Evolutionary conservation across 2,888 invertebrate genomes (phyloP), one percentile per base, ranked within the genome.

Genomic region (Agrochola circellaris): DNA sequence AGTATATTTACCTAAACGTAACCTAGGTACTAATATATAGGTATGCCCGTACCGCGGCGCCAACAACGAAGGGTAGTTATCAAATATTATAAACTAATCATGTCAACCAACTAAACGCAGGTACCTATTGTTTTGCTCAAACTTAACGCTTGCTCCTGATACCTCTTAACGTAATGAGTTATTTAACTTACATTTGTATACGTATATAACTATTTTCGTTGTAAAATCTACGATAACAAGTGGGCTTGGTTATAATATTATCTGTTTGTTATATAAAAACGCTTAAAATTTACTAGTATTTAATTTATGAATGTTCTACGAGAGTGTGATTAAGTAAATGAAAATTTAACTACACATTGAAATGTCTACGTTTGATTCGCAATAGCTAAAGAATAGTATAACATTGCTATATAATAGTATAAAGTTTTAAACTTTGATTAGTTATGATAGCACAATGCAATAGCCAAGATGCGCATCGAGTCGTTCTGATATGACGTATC

Each of bases 181-280:
- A 85, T 88, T 87, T 82, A 88, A 89, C 88, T 91, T 93, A 92
- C 89, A 88, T 88, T 91, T 90, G 89, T 93, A 93, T 90, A 87
- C 88, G 91, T 93, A 90, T 91, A 93, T 93, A 93, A 89, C 92
- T 94, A 94, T 92, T 93, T 96, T 96, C 95, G 95, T 96, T 96
- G 95, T 95, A 95, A 95, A 95, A 95, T 94, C 94, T 95, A 95
- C 94, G 86, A 91, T 95, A 95, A 95, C 95, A 94, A 94, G 92
- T 94, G 92, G 90, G 89, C 82, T 90, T 92, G 87, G 89, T 88
- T 91, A 89, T 87, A 89, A 83, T 87, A 84, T 82, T 84, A 87
- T 84, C 84, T 87, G 87, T 88, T 86, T 87, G 89, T 89, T 87
- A 90, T 86, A 89, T 90, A 91, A 89, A 88, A 88, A 88, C 89